Conservation (phyloP, 2,113 vertebrate genomes). For the Uria aalge region DNA sequence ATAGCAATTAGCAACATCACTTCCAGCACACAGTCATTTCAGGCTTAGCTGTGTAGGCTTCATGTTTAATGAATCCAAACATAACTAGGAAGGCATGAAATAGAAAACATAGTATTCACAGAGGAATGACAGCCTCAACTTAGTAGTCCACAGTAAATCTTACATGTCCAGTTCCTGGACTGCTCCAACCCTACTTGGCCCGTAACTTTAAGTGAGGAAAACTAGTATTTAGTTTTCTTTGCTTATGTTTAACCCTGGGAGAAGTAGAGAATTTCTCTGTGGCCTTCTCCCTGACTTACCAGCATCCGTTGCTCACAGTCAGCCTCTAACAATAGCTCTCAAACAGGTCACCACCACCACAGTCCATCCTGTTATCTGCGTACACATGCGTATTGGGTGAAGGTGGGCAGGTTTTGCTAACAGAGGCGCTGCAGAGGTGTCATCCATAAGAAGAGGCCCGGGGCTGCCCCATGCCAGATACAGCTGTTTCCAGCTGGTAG, state of each 20-base stretch:
- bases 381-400: background rate
- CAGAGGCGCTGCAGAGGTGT: background rate
- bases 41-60: constrained; percentile 24
- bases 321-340: background rate
- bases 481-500: background rate
- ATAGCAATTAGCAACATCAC: constrained; percentile 51
- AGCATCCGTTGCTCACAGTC: background rate
- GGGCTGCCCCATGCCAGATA: background rate
- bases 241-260: background rate
- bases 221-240: background rate
- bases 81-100: constrained; percentile 33
- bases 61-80: constrained; percentile 33
- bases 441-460: background rate
- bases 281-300: background rate
- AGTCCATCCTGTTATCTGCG: background rate
- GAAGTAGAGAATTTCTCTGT: background rate
- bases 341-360: background rate
- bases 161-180: background rate
- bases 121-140: background rate
- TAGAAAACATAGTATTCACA: constrained; percentile 24
- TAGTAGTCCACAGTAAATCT: background rate
- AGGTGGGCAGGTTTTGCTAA: background rate
- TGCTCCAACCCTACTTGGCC: background rate
- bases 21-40: constrained; percentile 52
- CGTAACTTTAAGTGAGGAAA: background rate